These are phyloP conservation scores for Drosophila mauritiana DNA, from an alignment of 1,140 invertebrate genomes.

Conservation along the genomic window DNA sequence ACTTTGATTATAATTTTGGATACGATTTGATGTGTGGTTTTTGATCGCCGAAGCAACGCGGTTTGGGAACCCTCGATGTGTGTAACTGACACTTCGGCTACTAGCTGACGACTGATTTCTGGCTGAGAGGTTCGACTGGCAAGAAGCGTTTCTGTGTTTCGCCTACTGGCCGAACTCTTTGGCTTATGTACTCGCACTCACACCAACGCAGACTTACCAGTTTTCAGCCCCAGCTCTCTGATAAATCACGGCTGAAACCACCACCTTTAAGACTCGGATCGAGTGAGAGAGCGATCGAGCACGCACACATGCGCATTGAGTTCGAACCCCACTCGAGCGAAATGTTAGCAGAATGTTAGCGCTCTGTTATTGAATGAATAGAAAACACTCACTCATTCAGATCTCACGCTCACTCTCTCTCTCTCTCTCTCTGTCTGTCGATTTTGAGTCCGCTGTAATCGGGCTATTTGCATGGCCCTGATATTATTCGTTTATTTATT, in stretches of 20 bases:
- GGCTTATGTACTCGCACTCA: constrained; percentile 48
- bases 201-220: constrained; percentile 34
- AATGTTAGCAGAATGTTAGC: constrained; percentile 30
- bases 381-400: constrained; percentile 8
- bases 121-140: constrained; percentile 63
- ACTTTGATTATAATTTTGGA: constrained; percentile 3
- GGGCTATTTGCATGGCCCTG: constrained; percentile 73
- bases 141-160: constrained; percentile 79
- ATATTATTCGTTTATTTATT: constrained; percentile 78
- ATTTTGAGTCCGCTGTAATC: constrained; percentile 22
- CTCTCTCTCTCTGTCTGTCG: constrained; percentile 7
- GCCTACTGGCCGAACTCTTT: constrained; percentile 58
- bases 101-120: constrained; percentile 83
- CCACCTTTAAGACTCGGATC: constrained; percentile 24
- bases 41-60: constrained; percentile 16
- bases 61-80: constrained; percentile 43
- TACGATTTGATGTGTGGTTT: constrained; percentile 5
- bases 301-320: constrained; percentile 10
- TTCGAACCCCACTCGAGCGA: constrained; percentile 20
- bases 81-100: constrained; percentile 82
- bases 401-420: constrained; percentile 1
- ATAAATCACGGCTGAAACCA: constrained; percentile 62
- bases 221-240: constrained; percentile 52
- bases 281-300: constrained; percentile 27
- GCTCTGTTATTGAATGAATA: constrained; percentile 28